phyloP scores from a whole-genome alignment of 2,888 invertebrate genomes.

The Carterocephalus palaemon region DNA sequence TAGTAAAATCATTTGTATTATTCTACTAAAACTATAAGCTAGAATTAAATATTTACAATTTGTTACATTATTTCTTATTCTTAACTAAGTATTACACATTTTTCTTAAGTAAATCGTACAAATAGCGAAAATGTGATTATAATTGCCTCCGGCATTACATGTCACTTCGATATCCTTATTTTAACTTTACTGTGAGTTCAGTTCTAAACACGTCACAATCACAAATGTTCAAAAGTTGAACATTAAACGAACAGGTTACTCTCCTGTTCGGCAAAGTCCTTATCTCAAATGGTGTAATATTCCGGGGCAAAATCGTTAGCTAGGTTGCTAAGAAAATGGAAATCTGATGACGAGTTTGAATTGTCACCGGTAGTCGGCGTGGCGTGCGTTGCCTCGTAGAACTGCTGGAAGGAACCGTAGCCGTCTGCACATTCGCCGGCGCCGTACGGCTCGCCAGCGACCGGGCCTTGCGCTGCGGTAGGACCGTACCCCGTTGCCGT shows the following conservation, averaged over 20 bases:
- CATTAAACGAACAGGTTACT: slow-evolving; percentile 73
- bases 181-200: slow-evolving; percentile 35
- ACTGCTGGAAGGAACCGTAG: slow-evolving; percentile 85
- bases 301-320: slow-evolving; percentile 96
- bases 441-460: slow-evolving; percentile 59
- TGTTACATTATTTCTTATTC: slow-evolving; percentile 48
- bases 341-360: slow-evolving; percentile 95
- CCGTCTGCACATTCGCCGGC: slow-evolving; percentile 80
- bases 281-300: slow-evolving; percentile 85
- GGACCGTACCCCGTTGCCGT: slow-evolving; percentile 49
- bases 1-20: slow-evolving; percentile 46
- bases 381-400: slow-evolving; percentile 80
- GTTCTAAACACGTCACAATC: slow-evolving; percentile 30
- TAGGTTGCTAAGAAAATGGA: slow-evolving; percentile 94
- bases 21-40: slow-evolving; percentile 40
- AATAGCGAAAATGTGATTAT: slow-evolving; percentile 42
- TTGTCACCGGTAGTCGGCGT: slow-evolving; percentile 83
- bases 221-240: slow-evolving; percentile 28
- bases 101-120: slow-evolving; percentile 48
- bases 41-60: slow-evolving; percentile 62
- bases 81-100: slow-evolving; percentile 42
- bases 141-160: slow-evolving; percentile 54
- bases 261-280: slow-evolving; percentile 77
- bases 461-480: slow-evolving; percentile 42
- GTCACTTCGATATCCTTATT: slow-evolving; percentile 47